Conservation (phyloP, 2,888 invertebrate genomes). For the Cyaniris semiargus region DNA sequence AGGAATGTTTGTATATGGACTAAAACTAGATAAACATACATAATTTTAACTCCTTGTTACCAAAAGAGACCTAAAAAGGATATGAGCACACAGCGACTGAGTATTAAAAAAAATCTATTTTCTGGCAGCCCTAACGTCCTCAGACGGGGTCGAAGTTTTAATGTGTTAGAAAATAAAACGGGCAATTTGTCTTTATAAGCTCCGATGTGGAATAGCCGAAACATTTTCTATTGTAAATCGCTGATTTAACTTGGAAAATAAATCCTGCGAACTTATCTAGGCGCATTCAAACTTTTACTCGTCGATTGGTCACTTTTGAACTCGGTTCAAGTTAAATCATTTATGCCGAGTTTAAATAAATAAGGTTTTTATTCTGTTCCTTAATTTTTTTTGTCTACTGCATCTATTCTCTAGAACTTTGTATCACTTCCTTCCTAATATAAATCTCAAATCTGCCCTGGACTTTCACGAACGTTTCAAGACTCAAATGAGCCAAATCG, state of each 20-base stretch:
- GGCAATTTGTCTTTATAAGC: constrained; percentile 67
- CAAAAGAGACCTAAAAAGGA: too few relatives aligned
- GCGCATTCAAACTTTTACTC: background rate
- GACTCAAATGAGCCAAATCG: too few relatives aligned
- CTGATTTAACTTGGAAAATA: constrained; percentile 41
- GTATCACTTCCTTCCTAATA: too few relatives aligned
- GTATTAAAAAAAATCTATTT: background rate
- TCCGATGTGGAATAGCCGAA: constrained; percentile 47
- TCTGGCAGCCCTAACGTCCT: background rate
- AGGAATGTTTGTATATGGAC: too few relatives aligned
- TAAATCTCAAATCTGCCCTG: too few relatives aligned
- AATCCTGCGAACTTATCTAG: constrained; percentile 35
- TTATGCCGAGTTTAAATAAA: background rate
- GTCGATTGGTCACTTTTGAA: background rate
- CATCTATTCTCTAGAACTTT: too few relatives aligned
- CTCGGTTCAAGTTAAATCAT: background rate
- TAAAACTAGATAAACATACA: too few relatives aligned
- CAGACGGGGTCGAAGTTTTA: constrained; percentile 35
- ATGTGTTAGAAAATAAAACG: constrained; percentile 49
- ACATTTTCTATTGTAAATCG: constrained; percentile 42
- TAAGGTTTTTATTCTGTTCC: background rate
- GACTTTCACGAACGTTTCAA: too few relatives aligned
- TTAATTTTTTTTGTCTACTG: background rate
- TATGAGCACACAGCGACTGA: too few relatives aligned
- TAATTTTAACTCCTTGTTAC: too few relatives aligned